Percentiles rank a stretch among this genome's conserved stretches.
These are phyloP conservation scores for Lycodopsis pacificus DNA, from an alignment of 2,797 vertebrate genomes.

Conservation along the genomic window DNA sequence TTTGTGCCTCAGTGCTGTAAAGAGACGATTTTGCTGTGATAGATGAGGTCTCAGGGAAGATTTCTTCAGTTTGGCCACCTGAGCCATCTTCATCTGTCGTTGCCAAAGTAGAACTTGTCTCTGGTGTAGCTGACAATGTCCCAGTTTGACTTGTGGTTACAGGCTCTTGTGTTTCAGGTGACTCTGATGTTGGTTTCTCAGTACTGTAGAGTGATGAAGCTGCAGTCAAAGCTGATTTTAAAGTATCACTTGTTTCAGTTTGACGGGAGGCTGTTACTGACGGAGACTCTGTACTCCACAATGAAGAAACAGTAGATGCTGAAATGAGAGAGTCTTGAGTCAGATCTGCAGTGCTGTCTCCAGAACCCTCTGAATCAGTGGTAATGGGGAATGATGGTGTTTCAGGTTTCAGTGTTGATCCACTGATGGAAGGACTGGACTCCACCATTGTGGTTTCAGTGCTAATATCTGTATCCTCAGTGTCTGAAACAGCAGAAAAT, in stretches of 20 bases:
- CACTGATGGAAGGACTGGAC: too few species aligned
- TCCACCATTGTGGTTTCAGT: too few species aligned
- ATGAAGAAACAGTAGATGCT: neutral
- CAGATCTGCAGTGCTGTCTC: too few species aligned
- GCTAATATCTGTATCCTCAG: too few species aligned
- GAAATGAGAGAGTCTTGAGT: too few species aligned
- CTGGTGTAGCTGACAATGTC: neutral
- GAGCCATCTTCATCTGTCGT: conserved; percentile 33
- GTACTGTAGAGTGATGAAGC: neutral
- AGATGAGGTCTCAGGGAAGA: neutral
- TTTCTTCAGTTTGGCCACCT: conserved; percentile 21
- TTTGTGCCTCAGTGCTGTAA: neutral
- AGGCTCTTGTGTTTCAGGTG: neutral
- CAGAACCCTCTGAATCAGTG: too few species aligned
- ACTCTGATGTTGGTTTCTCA: conserved; percentile 11
- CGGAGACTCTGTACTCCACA: neutral
- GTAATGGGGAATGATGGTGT: too few species aligned
- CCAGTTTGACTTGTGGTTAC: neutral
- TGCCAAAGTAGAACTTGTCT: neutral
- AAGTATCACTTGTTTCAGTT: neutral
- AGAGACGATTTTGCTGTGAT: neutral
- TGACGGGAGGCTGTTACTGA: neutral
- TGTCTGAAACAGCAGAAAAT: too few species aligned
- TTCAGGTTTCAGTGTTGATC: too few species aligned
- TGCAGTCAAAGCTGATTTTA: neutral